Conservation (phyloP, 2,113 vertebrate genomes). For the Malaclemys terrapin region DNA sequence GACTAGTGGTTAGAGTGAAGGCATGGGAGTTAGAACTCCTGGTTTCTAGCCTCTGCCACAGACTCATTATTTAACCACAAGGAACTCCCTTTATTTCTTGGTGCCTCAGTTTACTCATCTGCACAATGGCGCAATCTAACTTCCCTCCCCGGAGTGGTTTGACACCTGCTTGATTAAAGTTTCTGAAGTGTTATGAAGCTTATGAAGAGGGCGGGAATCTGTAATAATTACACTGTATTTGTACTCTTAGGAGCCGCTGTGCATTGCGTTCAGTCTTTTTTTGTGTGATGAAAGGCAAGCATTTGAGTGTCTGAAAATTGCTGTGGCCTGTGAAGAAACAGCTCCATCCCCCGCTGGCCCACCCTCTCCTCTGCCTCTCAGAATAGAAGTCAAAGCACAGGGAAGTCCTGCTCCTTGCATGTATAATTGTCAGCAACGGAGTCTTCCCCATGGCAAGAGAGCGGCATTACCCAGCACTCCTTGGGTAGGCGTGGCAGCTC, state of each 20-base stretch:
- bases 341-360: neutral
- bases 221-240: neutral
- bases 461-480: slow-evolving; percentile 61
- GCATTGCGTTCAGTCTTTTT: slow-evolving; percentile 7
- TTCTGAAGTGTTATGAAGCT: neutral
- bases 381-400: neutral
- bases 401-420: neutral
- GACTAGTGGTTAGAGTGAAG: neutral
- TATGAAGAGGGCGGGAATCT: neutral
- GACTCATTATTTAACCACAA: neutral
- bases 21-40: neutral
- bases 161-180: neutral
- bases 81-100: accelerated
- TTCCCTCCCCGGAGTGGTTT: neutral
- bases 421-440: slow-evolving; percentile 35
- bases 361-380: neutral
- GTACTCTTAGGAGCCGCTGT: neutral
- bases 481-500: slow-evolving; percentile 46
- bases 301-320: neutral
- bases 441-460: slow-evolving; percentile 63
- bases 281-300: slow-evolving; percentile 15
- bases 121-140: neutral
- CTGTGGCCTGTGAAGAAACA: slow-evolving; percentile 27
- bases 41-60: neutral
- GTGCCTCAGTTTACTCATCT: neutral